phyloP scores from a whole-genome alignment of 2,888 invertebrate genomes.

The Cryptus viduatorius region DNA sequence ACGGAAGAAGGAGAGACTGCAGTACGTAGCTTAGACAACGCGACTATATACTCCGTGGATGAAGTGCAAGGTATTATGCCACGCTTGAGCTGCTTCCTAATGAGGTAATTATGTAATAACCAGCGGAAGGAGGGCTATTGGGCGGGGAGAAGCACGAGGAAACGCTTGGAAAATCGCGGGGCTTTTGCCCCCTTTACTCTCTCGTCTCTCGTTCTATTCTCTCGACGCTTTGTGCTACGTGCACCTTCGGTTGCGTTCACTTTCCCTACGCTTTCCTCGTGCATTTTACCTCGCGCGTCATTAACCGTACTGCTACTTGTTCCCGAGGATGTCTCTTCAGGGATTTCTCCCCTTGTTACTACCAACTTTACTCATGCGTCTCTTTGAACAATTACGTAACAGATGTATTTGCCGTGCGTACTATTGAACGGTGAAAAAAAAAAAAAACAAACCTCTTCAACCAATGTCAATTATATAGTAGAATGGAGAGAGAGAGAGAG shows the following conservation, averaged over 20 bases:
- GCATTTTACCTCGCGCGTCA: constrained; percentile 68
- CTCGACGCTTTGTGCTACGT: constrained; percentile 45
- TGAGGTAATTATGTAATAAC: constrained; percentile 76
- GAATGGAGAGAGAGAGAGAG: not conserved
- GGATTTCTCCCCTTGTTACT: constrained; percentile 6
- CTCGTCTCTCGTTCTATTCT: constrained; percentile 37
- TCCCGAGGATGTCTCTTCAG: constrained; percentile 36
- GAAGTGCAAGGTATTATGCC: constrained; percentile 59
- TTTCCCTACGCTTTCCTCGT: constrained; percentile 43
- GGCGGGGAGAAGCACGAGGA: constrained; percentile 32
- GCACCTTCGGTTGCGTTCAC: constrained; percentile 46
- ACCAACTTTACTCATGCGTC: constrained; percentile 15
- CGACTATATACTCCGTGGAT: constrained; percentile 42
- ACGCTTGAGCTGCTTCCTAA: constrained; percentile 65
- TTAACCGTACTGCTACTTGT: constrained; percentile 59
- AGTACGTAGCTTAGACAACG: constrained; percentile 10
- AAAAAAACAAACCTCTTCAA: not conserved
- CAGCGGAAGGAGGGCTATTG: constrained; percentile 15
- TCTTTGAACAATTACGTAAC: not conserved
- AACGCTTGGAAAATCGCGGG: constrained; percentile 66
- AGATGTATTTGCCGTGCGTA: constrained; percentile 2
- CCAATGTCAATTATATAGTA: constrained; percentile 16
- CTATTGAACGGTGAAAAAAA: constrained; percentile 7
- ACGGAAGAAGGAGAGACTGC: not conserved
- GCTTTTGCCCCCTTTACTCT: constrained; percentile 40